These are phyloP conservation scores for Axinella damicornis DNA, from an alignment of 37 sponge, comb jelly and placozoan genomes.

Conservation along the genomic window DNA sequence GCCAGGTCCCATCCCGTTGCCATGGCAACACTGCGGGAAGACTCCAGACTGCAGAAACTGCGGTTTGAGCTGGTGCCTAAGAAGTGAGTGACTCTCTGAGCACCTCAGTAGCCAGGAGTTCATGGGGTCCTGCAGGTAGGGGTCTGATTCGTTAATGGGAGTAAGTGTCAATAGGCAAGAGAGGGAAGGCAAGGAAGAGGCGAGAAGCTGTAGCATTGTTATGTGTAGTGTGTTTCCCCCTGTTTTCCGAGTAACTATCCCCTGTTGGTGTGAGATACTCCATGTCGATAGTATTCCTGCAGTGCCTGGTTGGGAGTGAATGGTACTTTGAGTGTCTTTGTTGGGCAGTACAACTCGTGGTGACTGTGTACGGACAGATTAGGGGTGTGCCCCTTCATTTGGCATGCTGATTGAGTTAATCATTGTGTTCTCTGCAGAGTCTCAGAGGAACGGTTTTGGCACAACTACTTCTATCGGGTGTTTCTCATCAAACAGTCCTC, in stretches of 20 bases:
- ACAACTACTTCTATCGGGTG: conserved; percentile 97
- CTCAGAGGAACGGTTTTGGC: conserved; percentile 95
- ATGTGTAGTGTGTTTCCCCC: no score
- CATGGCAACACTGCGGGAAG: conserved; percentile 86
- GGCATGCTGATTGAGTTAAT: not conserved
- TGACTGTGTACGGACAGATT: no score
- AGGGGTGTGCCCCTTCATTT: not conserved
- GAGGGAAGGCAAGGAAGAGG: not conserved
- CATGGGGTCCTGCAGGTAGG: no score
- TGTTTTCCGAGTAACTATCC: no score
- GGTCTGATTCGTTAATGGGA: no score
- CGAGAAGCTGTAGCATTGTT: not conserved
- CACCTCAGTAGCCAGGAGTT: no score
- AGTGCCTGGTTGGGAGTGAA: no score
- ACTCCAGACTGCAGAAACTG: conserved; percentile 81
- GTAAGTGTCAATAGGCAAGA: no score
- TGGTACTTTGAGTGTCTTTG: no score
- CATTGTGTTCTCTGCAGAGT: conserved; percentile 58
- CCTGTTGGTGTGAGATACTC: no score
- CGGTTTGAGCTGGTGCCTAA: conserved; percentile 96
- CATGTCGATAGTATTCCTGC: no score
- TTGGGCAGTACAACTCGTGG: no score
- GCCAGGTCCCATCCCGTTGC: conserved; percentile 85
- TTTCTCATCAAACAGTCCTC: conserved; percentile 96
- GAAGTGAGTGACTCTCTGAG: conserved; percentile 69